Conservation (phyloP, 2,888 invertebrate species). For the Phyllotreta striolata region DNA sequence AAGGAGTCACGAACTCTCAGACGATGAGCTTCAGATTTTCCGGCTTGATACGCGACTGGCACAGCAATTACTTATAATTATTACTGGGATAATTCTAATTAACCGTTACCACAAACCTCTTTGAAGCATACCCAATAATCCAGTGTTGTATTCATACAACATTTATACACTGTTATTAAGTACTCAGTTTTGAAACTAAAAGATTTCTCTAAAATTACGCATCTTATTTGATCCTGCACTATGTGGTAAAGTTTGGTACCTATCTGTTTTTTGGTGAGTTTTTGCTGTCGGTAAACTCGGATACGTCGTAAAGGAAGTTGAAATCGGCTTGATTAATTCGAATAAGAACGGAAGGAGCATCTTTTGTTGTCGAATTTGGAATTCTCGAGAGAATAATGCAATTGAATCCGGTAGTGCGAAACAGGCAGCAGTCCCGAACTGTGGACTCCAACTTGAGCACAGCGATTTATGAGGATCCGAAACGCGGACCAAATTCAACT, state of each 20-base stretch:
- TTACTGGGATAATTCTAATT: conserved; percentile 16
- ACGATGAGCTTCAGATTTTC: conserved; percentile 30
- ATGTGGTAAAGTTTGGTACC: too few species aligned
- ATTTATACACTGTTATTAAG: neutral
- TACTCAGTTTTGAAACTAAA: too few species aligned
- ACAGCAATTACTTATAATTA: conserved; percentile 29
- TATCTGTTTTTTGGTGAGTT: too few species aligned
- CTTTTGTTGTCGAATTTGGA: conserved; percentile 39
- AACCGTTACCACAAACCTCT: conserved; percentile 11
- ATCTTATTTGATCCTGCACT: too few species aligned
- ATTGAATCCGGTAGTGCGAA: conserved; percentile 39
- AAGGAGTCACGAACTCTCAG: conserved; percentile 40
- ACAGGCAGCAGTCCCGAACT: conserved; percentile 38
- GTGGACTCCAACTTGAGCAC: conserved; percentile 11
- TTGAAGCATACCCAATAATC: neutral
- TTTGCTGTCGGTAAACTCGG: too few species aligned
- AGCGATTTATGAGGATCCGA: neutral
- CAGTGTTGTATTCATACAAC: neutral
- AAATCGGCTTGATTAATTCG: conserved; percentile 24
- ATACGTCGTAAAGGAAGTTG: neutral
- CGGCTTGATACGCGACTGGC: conserved; percentile 25
- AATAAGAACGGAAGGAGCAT: conserved; percentile 25
- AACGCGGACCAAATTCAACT: neutral
- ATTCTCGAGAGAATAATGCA: conserved; percentile 41
- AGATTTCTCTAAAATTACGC: too few species aligned